Base-by-base conservation (phyloP, 2,797 vertebrate genomes). In the Anas capensis region DNA sequence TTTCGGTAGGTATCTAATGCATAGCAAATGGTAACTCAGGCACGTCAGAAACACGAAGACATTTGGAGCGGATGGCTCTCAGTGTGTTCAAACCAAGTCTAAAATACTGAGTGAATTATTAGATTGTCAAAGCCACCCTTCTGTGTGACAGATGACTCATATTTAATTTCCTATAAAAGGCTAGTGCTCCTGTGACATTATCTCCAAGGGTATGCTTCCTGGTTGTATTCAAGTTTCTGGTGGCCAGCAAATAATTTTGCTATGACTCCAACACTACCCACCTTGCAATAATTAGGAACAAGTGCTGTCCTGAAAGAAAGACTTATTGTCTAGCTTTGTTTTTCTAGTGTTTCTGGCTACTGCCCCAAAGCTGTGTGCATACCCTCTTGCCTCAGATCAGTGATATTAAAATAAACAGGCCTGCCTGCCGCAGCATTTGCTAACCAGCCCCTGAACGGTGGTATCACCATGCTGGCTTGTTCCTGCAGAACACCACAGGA, bases 291-390 rank as follows among this genome's bases (percentile, higher is more conserved):
- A 96, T 92, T 89, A 85, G 91, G 88, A 94, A 91, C 90, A 92
- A 95, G 96, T 78, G 89, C 96, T 82, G 75, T 97, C 92, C 95
- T 95, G 94, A 89, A 93, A 88, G 90, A 94, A 86, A 77, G 93
- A 86, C 26, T 93, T 94, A 87, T 82, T 95, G 93, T 95, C 80
- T 87, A 17, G 38, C 86, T 92, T 96, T 94, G 94, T 82, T 96
- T 91, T 68, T 24, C 56, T 44, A 95, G 65, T 85, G 90, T 82
- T 96, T 95, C 94, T 89, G 88, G 96, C 94, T 92, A 82, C 71
- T 65, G 76, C 93, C 89, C 80, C 82, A 40, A 91, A 92, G 82
- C 44, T 57, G 38, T 44, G 83, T 36, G 88, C 91, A 71, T 1
- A 0, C 92, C 93, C 5, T 8, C 91, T 94, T 71, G 96, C 94